These are phyloP conservation scores for Caradrina kadenii DNA, from an alignment of 2,888 invertebrate species.

Conservation along the genomic window DNA sequence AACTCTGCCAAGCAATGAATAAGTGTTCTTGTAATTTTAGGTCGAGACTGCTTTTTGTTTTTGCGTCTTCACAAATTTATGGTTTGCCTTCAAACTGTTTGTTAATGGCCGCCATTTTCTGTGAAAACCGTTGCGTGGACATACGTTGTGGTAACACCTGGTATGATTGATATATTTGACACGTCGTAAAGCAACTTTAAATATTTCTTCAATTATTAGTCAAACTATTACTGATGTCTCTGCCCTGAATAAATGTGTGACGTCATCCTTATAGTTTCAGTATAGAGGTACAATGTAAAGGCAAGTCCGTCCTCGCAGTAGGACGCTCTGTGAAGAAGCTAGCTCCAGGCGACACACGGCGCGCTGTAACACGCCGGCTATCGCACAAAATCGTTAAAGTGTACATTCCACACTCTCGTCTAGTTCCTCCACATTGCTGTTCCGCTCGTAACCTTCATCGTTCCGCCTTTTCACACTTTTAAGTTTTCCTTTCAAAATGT, in stretches of 20 bases:
- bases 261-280: conserved; percentile 2
- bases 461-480: conserved; percentile 31
- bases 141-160: conserved; percentile 51
- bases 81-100: conserved; percentile 41
- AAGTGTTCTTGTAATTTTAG: conserved; percentile 60
- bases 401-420: conserved; percentile 22
- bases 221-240: background rate
- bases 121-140: conserved; percentile 23
- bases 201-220: background rate
- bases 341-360: conserved; percentile 1
- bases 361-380: background rate
- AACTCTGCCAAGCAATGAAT: conserved; percentile 59
- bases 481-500: conserved; percentile 3
- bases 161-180: conserved; percentile 22
- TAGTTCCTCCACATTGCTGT: conserved; percentile 11
- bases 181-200: background rate
- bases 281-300: background rate
- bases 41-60: conserved; percentile 53
- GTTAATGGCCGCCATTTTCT: conserved; percentile 50
- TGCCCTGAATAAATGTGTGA: conserved; percentile 20
- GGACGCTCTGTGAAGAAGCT: background rate
- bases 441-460: conserved; percentile 15
- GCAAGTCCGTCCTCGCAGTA: background rate
- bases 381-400: conserved; percentile 20
- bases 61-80: conserved; percentile 58